Evolutionary conservation across 2,113 vertebrate species (phyloP).

Genomic region (Eptesicus fuscus): DNA sequence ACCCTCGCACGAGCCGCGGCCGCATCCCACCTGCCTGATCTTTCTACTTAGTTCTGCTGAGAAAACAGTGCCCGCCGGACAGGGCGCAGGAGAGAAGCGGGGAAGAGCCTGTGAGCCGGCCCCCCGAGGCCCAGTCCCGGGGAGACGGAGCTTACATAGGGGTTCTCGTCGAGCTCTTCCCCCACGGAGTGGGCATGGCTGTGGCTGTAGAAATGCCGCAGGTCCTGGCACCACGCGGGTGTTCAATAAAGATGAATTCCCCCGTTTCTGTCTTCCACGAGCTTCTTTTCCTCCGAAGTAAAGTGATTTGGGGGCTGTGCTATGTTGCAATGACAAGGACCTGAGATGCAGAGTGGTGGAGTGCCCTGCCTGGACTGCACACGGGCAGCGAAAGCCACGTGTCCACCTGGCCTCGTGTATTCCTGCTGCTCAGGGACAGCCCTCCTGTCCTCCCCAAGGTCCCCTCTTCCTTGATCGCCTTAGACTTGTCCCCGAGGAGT

Average conservation of each 20-base stretch:
- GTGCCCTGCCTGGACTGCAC: neutral
- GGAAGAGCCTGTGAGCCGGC: neutral
- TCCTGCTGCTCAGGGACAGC: accelerated
- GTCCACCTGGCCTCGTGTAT: accelerated
- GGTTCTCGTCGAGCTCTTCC: neutral
- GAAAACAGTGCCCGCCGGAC: neutral
- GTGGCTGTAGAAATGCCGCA: neutral
- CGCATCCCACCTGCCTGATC: neutral
- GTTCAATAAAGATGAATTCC: neutral
- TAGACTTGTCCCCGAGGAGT: neutral
- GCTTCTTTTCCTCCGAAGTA: neutral
- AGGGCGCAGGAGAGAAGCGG: neutral
- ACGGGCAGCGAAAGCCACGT: accelerated
- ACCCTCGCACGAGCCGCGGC: neutral
- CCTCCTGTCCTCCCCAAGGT: neutral
- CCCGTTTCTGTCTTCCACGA: neutral
- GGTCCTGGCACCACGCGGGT: too few relatives aligned
- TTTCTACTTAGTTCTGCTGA: neutral
- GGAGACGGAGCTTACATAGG: neutral
- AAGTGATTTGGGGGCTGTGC: neutral
- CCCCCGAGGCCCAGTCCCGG: neutral
- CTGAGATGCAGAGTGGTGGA: accelerated
- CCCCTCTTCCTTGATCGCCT: neutral
- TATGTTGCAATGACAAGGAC: neutral
- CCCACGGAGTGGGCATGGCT: neutral